Evolutionary conservation across 2,113 vertebrate species (phyloP).

Genomic region (Dasyprocta punctata): DNA sequence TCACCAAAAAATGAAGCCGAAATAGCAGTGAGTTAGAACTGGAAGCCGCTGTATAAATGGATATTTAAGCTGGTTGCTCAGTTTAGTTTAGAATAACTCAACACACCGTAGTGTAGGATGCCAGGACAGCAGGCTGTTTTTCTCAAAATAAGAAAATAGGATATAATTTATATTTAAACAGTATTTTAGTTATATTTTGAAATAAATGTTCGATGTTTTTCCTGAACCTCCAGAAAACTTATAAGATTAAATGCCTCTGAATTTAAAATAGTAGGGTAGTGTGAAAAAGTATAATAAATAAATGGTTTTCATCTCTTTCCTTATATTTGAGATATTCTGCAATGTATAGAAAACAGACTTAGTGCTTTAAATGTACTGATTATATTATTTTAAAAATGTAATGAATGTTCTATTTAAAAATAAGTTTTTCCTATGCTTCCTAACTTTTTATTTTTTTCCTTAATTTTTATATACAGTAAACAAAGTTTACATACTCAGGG

Average conservation of each 20-base stretch:
- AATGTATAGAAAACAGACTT: not conserved
- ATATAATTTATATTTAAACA: not conserved
- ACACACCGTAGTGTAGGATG: not conserved
- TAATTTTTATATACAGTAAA: conserved; percentile 38
- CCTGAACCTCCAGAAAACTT: not conserved
- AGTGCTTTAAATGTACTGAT: conserved; percentile 23
- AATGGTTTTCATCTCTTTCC: not conserved
- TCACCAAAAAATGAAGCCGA: not conserved
- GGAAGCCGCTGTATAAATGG: not conserved
- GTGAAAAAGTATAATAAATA: not conserved
- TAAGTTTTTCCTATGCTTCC: not conserved
- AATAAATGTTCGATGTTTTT: not conserved
- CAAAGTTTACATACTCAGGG: not conserved
- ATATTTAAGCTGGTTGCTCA: not conserved
- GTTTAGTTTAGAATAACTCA: conserved; percentile 31
- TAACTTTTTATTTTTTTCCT: conserved; percentile 12
- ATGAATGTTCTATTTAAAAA: conserved; percentile 27
- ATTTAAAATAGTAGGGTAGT: conserved; percentile 30
- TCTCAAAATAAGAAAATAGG: conserved; percentile 9
- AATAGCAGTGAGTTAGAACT: not conserved
- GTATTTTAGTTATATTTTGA: conserved; percentile 41
- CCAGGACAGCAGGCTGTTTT: not conserved
- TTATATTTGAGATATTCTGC: not conserved
- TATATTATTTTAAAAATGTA: conserved; percentile 42
- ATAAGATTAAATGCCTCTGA: not conserved